Evolutionary conservation across 2,113 vertebrate genomes (phyloP).

Genomic region (Prionailurus viverrinus): DNA sequence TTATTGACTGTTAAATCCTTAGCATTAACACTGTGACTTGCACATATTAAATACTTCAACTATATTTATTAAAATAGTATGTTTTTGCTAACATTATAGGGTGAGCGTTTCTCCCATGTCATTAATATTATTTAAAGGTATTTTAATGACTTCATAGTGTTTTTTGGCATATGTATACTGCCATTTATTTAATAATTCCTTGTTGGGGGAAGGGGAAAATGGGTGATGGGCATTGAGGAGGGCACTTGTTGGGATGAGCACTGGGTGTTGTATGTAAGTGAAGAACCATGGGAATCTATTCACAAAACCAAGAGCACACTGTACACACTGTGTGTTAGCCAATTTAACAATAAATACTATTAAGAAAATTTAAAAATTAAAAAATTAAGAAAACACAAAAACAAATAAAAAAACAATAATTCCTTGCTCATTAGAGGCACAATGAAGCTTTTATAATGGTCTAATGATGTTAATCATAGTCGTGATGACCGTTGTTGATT

Average conservation of each 20-base stretch:
- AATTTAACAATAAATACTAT: too few relatives aligned
- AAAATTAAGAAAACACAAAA: too few relatives aligned
- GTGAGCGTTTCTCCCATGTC: not conserved
- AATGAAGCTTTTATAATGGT: not conserved
- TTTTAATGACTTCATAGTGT: not conserved
- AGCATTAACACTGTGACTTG: not conserved
- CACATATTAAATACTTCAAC: not conserved
- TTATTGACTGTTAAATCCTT: not conserved
- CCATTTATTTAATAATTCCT: slow-evolving; percentile 46
- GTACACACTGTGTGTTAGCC: too few relatives aligned
- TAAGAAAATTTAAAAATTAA: too few relatives aligned
- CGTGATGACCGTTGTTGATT: not conserved
- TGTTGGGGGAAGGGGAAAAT: not conserved
- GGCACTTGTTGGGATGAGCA: too few relatives aligned
- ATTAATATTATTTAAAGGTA: slow-evolving; percentile 18
- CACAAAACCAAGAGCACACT: too few relatives aligned
- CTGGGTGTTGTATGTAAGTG: too few relatives aligned
- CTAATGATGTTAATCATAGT: not conserved
- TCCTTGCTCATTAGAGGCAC: not conserved
- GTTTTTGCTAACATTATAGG: not conserved
- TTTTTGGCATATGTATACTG: not conserved
- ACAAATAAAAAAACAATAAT: not conserved
- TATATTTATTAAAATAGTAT: not conserved
- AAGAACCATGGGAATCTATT: too few relatives aligned
- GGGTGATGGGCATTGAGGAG: too few relatives aligned